Evolutionary conservation across 2,888 invertebrate species (phyloP), one percentile per base, ranked within the genome.

Genomic region (Spatulosminthurus flaviceps): DNA sequence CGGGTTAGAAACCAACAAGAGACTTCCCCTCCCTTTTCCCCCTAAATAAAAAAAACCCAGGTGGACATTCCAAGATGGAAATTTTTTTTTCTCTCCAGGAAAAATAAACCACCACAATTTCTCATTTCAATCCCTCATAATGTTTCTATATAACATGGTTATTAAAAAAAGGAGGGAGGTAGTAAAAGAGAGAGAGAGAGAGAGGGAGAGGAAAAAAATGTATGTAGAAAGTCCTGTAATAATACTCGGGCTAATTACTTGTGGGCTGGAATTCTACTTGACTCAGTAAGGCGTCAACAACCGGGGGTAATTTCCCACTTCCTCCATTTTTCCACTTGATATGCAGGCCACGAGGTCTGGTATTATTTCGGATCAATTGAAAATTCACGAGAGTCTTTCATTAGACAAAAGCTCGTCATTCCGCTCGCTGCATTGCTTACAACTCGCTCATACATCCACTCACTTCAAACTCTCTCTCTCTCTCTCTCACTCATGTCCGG

Each of bases 351-450:
- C 64, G 64, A 24, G 13, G 24, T 64, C 21, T 60, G n/a, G 16
- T 13, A 64, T 64, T 64, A 64, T 64, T 64, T 64, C 64, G 64
- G 64, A 64, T 64, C 64, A 64, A 64, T 64, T 64, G 64, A n/a
- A 26, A 64, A 64, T 64, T 64, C 64, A 64, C 64, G 64, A 64
- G 64, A 64, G 64, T 22, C 64, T 24, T 24, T 64, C 64, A 64
- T 64, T 64, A 64, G 21, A 60, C 24, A 9, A 64, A 64, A 24
- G 24, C 64, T 64, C 64, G 64, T 64, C 64, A 64, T n/a, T 64
- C 51, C 51, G 51, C 51, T 51, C 51, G 1, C 51, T 34, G 34
- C 16, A 51, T 13, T 51, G 19, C 51, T 51, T 19, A 51, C 51
- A 51, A 51, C 51, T 51, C 51, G 16, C 51, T 51, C 51, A 34